Conservation (phyloP, 2,888 invertebrate genomes). For the Tachina grossa region DNA sequence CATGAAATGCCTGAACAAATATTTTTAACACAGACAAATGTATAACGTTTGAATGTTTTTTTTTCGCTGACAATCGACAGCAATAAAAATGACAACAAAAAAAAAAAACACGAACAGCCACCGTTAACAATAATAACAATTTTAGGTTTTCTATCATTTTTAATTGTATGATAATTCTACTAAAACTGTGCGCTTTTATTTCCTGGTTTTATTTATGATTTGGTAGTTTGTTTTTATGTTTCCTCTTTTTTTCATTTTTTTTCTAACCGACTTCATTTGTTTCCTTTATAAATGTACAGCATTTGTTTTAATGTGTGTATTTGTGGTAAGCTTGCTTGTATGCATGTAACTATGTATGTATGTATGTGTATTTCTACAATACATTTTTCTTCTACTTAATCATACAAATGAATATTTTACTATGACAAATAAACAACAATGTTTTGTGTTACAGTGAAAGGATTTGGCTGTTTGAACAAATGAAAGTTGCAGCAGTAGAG, state of each 20-base stretch:
- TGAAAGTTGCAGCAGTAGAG: background rate
- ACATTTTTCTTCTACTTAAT: background rate
- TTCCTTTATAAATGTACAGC: too few species aligned
- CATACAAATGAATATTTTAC: background rate
- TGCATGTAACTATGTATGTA: too few species aligned
- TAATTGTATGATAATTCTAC: constrained; percentile 5
- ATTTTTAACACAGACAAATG: too few species aligned
- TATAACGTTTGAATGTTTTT: too few species aligned
- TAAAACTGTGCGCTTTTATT: background rate
- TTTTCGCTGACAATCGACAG: background rate
- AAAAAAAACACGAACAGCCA: background rate
- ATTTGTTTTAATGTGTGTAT: too few species aligned
- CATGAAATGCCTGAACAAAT: background rate
- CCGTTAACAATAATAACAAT: background rate
- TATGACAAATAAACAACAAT: background rate
- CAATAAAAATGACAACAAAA: background rate
- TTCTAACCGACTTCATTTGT: background rate
- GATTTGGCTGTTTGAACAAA: background rate
- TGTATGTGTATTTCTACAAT: background rate
- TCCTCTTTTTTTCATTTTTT: background rate
- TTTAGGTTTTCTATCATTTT: background rate
- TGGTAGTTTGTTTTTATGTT: background rate
- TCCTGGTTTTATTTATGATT: background rate
- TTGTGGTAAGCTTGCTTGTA: too few species aligned
- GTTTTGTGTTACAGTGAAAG: background rate